phyloP scores from a whole-genome alignment of 2,797 vertebrate genomes.

The Tragelaphus eurycerus region DNA sequence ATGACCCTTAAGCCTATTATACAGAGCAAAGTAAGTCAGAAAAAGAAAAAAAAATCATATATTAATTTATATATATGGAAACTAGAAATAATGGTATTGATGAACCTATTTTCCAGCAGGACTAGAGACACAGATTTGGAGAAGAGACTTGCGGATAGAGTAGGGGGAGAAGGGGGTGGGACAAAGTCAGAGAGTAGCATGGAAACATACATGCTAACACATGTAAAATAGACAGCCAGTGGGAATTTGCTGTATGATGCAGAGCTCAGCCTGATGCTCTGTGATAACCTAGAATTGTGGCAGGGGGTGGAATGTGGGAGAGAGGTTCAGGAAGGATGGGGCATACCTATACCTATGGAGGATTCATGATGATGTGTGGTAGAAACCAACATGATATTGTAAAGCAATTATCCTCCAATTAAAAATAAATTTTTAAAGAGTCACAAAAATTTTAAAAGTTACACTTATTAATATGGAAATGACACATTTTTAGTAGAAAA shows the following conservation, averaged over 20 bases:
- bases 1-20: not conserved
- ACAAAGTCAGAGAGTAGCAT: not conserved
- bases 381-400: not conserved
- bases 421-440: not conserved
- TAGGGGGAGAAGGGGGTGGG: not conserved
- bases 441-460: not conserved
- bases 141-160: not conserved
- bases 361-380: not conserved
- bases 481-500: not conserved
- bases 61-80: not conserved
- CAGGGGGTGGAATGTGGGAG: not conserved
- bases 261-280: not conserved
- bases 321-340: not conserved
- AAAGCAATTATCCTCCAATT: not conserved
- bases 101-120: not conserved
- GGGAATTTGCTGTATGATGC: not conserved
- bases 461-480: not conserved
- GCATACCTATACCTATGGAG: not conserved
- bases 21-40: not conserved
- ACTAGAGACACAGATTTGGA: not conserved
- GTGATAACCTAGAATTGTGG: not conserved
- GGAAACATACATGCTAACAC: not conserved
- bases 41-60: not conserved
- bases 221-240: not conserved
- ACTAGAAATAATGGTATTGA: not conserved